Conservation (phyloP, 2,797 vertebrate species). For the Setipinna tenuifilis region DNA sequence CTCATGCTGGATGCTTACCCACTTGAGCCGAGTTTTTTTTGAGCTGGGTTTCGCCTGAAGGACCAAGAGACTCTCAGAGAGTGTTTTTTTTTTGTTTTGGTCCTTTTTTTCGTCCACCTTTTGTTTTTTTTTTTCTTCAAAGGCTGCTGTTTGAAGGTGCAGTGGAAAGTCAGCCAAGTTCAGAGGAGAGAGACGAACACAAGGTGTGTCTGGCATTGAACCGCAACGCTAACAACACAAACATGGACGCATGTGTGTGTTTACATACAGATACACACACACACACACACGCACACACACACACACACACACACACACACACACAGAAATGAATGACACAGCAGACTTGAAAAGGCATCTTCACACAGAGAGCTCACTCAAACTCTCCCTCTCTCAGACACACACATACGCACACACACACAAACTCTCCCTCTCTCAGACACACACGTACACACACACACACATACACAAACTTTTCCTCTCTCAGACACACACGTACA, state of each 20-base stretch:
- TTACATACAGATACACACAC: not conserved
- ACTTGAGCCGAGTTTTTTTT: not conserved
- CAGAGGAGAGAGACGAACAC: slow-evolving; percentile 18
- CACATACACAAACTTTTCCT: slow-evolving; percentile 14
- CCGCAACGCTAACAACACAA: not conserved
- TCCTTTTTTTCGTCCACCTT: not conserved
- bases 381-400: no score
- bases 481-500: slow-evolving; percentile 15
- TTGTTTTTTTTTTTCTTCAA: not conserved
- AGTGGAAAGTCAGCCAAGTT: not conserved
- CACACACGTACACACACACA: slow-evolving; percentile 21
- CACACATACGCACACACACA: not conserved
- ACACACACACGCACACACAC: not conserved
- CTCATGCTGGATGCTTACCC: not conserved
- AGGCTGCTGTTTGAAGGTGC: not conserved
- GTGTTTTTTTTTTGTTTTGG: not conserved
- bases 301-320: slow-evolving; percentile 17
- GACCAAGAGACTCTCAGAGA: not conserved
- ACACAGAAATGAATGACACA: no score
- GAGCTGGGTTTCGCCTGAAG: not conserved
- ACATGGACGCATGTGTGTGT: slow-evolving; percentile 39
- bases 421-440: not conserved
- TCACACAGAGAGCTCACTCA: no score
- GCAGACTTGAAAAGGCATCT: no score
- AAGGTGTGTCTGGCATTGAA: not conserved